A percentile compares a stretch with the other conserved stretches of the same genome.
Evolutionary conservation across 1,140 invertebrate genomes (phyloP).

Genomic region (Cyclargus thomasi): DNA sequence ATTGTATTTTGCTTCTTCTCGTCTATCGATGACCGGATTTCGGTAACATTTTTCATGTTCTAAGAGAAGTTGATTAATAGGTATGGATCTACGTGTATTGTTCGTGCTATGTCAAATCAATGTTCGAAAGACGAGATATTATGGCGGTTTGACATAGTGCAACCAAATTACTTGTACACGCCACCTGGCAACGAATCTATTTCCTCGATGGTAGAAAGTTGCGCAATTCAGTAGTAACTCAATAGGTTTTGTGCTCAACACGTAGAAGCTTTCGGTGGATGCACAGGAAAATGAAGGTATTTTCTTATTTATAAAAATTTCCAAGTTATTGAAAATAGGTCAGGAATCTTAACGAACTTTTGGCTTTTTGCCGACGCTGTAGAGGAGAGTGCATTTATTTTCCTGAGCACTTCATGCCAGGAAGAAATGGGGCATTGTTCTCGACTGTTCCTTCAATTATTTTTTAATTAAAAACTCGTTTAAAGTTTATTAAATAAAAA

Average conservation of each 20-base stretch:
- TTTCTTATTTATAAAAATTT: constrained; percentile 17
- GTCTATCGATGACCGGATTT: too few species aligned
- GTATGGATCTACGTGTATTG: too few species aligned
- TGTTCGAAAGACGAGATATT: too few species aligned
- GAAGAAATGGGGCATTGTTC: constrained; percentile 10
- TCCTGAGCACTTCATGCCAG: constrained; percentile 13
- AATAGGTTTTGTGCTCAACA: not conserved
- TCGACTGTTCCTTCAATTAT: not conserved
- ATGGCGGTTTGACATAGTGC: too few species aligned
- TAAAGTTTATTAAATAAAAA: not conserved
- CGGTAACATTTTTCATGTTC: too few species aligned
- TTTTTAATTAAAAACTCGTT: constrained; percentile 9
- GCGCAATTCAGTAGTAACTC: not conserved
- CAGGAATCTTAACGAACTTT: constrained; percentile 23
- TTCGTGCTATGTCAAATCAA: too few species aligned
- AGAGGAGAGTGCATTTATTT: constrained; percentile 21
- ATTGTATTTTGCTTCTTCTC: too few species aligned
- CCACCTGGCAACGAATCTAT: too few species aligned
- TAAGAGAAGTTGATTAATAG: too few species aligned
- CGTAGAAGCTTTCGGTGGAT: not conserved
- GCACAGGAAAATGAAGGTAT: constrained; percentile 30
- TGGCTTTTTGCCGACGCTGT: constrained; percentile 23
- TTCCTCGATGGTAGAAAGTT: not conserved
- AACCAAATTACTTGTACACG: too few species aligned
- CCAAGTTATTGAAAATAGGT: constrained; percentile 17